Base-by-base conservation (phyloP, 2,797 vertebrate genomes). In the Leptoclinus maculatus region DNA sequence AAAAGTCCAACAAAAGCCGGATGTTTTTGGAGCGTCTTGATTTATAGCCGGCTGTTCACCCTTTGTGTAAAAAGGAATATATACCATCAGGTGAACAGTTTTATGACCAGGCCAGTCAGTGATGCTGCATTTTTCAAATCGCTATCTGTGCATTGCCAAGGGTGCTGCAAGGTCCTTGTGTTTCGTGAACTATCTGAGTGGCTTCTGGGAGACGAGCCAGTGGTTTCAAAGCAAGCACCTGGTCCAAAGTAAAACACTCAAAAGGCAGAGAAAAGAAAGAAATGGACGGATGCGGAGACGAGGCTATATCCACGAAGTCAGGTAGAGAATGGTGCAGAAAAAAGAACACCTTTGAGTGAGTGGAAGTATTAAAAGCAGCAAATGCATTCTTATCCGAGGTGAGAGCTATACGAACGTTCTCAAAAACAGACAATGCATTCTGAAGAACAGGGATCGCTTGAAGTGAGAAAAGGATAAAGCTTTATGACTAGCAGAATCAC, bases 181-280 rank as follows among this genome's bases (percentile, higher is more conserved):
- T 77, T 80, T 74, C 59, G 23, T 60, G 12, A 59, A 58, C 32
- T 72, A 57, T 74, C 66, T 79, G 74, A 87, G 81, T 82, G 82
- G 81, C 74, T 88, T 79, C 72, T 38, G 74, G 87, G 85, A 88
- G 59, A 51, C 9, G 19, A 86, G 87, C 82, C 83, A 86, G 47
- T 5, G 65, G 64, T 75, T 85, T 13, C 71, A 80, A 34, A 87
- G 74, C 57, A 23, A 64, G 59, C 41, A 29, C 8, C 5, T 0
- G 12, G 66, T 38, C 53, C 74, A 65, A 78, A 75, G 64, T 47
- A 66, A 38, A 77, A 77, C 58, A 68, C 71, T 79, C 25, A 60
- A 72, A 66, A 66, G 36, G 56, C 0, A 12, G 32, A 13, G n/a
- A 67, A 67, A 78, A 67, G 17, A 13, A 45, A 73, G 64, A 54